These are phyloP conservation scores for Crypturellus tataupa DNA, from an alignment of 2,797 vertebrate species.

Conservation along the genomic window DNA sequence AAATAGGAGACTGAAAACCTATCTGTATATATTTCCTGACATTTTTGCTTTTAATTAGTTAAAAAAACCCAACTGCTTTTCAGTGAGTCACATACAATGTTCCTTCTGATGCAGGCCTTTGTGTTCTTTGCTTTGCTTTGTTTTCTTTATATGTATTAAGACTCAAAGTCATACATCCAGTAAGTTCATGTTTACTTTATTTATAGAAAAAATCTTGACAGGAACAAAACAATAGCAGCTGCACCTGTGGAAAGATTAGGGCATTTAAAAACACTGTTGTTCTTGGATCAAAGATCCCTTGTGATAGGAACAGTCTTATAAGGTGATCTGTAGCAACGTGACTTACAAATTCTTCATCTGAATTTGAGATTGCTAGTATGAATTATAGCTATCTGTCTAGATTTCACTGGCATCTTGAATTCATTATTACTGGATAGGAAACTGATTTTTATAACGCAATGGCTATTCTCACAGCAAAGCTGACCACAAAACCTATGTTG, in stretches of 20 bases:
- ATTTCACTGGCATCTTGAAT: neutral
- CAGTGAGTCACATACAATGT: no score
- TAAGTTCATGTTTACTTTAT: neutral
- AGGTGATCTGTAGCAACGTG: neutral
- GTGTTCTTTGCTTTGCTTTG: neutral
- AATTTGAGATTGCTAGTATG: neutral
- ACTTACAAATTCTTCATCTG: neutral
- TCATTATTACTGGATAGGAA: neutral
- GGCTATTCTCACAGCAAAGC: neutral
- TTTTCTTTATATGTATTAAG: neutral
- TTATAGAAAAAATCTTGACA: neutral
- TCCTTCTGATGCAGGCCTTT: neutral
- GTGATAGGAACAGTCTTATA: neutral
- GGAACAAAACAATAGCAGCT: neutral
- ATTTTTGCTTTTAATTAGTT: neutral
- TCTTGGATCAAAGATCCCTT: neutral
- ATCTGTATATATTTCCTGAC: neutral
- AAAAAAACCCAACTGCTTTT: neutral
- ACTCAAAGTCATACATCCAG: neutral
- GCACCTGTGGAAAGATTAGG: neutral
- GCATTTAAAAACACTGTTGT: fast-evolving
- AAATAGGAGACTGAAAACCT: neutral
- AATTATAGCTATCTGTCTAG: neutral
- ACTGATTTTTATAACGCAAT: neutral
- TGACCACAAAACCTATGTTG: neutral